Evolutionary conservation across 2,113 vertebrate genomes (phyloP), one percentile per base, ranked within the genome.

Genomic region (Conger conger): DNA sequence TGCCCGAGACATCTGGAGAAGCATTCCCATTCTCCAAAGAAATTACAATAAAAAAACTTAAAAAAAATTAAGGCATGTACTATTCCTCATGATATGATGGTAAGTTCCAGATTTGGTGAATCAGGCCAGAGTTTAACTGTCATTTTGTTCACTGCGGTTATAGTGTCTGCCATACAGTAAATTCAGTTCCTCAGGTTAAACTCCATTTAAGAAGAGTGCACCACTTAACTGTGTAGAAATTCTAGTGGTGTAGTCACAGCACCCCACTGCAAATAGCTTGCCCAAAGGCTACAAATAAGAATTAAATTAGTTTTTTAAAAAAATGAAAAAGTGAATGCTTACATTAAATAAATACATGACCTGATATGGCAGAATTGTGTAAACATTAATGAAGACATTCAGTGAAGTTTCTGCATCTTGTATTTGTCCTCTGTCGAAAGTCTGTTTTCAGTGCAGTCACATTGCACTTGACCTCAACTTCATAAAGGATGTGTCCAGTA

Each of bases 351-450:
- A 73, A 73, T 73, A 73, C 84, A 38, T 76, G 36, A 42, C 42
- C 11, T 54, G 45, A 45, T 53, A 53, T 50, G 82, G 77, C 54
- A 80, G 11, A 83, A 30, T 20, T 23, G 1, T 85, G 86, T 88
- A 90, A 89, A 89, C 86, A 89, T 81, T 73, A 86, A 82, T 86
- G n/a, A 80, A 53, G 27, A 82, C 86, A 76, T 82, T 87, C 82
- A 78, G 73, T 33, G 27, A 57, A 83, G n/a, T 73, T 73, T 73
- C 68, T 30, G 27, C n/a, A 33, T 33, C 68, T 33, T 33, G 13
- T 4, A n/a, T 73, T 73, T 73, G 11, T 13, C 15, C 45, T 50
- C 45, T 0, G 8, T 50, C 11, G 8, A 42, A 42, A 50, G 45
- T 50, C 7, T 0, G 0, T 63, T 63, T 63, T 63, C 4, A 63